Evolutionary conservation across 2,888 invertebrate species (phyloP), one percentile per base, ranked within the genome.

Genomic region (Melieria crassipennis): DNA sequence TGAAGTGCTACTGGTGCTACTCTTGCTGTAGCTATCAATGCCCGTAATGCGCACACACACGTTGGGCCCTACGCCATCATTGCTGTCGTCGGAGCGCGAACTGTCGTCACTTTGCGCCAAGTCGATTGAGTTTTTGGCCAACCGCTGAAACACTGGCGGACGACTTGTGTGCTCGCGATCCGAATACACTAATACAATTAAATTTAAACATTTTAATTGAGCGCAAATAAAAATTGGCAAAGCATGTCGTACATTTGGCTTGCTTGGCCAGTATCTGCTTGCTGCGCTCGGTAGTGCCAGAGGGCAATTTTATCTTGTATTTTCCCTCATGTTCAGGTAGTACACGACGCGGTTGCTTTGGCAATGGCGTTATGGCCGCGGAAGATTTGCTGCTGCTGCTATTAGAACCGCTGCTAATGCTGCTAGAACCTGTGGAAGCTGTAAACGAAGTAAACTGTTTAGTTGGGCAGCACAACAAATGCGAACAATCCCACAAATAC

Each of bases 321-420:
- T 87, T 85, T 7, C 89, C 90, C 78, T 90, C 90, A 77, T 89
- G 89, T 76, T 89, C 89, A 1, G 89, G 89, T 48, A 87, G 77
- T 16, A 87, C 87, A 5, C 87, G 81, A 10, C 87, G 78, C 2
- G 83, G 83, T 65, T 81, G 80, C n/a, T 83, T 83, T 3, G 80
- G 78, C 45, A 83, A 75, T n/a, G 84, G 78, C 4, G 78, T 69
- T 45, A 79, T 67, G 43, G 75, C 76, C 0, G 74, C 61, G 42
- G 47, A 63, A 48, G 56, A 7, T 10, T 62, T 63, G 10, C 52
- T 52, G 52, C 52, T 11, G 10, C 52, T 52, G 5, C n/a, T 47
- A 13, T 10, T 46, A 46, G 13, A 9, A 11, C 30, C 7, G n/a
- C 11, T 67, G 52, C 57, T 63, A 16, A 10, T 57, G 13, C 48